These are phyloP conservation scores for Erinaceus europaeus DNA, from an alignment of 2,113 vertebrate species.

Conservation along the genomic window DNA sequence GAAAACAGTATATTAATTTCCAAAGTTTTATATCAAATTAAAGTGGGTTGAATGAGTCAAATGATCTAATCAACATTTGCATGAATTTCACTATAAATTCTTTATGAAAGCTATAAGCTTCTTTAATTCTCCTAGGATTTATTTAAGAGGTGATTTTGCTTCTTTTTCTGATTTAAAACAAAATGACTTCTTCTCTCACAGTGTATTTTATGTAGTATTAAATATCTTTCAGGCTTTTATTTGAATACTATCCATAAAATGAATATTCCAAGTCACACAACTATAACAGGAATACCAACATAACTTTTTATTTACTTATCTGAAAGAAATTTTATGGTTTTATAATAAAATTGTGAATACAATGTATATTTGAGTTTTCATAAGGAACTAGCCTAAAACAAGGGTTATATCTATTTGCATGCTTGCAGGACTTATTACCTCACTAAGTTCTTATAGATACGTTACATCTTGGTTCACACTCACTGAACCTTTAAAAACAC, in stretches of 20 bases:
- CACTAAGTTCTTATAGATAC: not conserved
- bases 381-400: not conserved
- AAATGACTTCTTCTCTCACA: conserved; percentile 28
- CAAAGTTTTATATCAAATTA: conserved; percentile 53
- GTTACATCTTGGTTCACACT: not conserved
- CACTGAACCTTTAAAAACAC: not conserved
- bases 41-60: conserved; percentile 49
- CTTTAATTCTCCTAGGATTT: conserved; percentile 31
- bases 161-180: conserved; percentile 40
- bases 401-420: not conserved
- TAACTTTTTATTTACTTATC: conserved; percentile 28
- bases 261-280: conserved; percentile 31
- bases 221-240: conserved; percentile 31
- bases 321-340: conserved; percentile 7
- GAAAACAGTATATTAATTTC: conserved; percentile 60
- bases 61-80: conserved; percentile 29
- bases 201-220: not conserved
- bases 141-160: conserved; percentile 14
- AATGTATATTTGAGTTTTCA: not conserved
- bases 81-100: conserved; percentile 45
- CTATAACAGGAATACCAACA: not conserved
- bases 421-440: not conserved
- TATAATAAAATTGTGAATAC: not conserved
- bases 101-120: conserved; percentile 39
- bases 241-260: not conserved